Evolutionary conservation across 1,140 invertebrate genomes (phyloP), one percentile per base, ranked within the genome.

Genomic region (Drosophila ironensis): DNA sequence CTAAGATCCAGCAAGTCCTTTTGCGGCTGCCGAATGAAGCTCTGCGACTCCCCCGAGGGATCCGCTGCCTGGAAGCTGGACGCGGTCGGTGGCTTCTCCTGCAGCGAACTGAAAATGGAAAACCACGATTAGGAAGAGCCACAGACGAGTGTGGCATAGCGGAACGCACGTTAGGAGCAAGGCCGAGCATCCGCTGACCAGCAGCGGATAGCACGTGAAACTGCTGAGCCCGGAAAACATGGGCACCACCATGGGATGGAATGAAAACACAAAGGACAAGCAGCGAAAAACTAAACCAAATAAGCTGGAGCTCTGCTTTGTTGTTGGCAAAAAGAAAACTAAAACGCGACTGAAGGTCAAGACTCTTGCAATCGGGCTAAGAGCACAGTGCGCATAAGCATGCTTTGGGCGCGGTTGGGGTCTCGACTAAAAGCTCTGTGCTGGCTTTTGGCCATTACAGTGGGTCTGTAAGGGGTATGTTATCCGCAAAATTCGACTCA

Each of bases 191-290:
- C 87, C 87, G 53, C 87, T 89, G 66, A 89, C 81, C 73, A 89
- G 72, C 87, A 89, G 64, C 14, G 87, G 87, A 45, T 87, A 89
- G 72, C 87, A 89, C 61, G 87, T 89, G 44, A 88, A 89, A 52
- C 87, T 81, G 75, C 87, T 87, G 37, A 89, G 69, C 51, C 87
- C 67, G 56, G 87, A 89, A 53, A 80, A 87, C 87, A 89, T 89
- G 16, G 77, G 61, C 12, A 87, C 53, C 41, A 87, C 81, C 72
- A 87, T 87, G 50, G 60, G 30, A n/a, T n/a, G n/a, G n/a, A n/a
- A n/a, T n/a, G 24, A 46, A 37, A 50, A 56, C 22, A 5, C 59
- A 77, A 80, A 87, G 72, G 14, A 56, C 48, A 80, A 80, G 73
- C 41, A 33, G 14, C 4, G 4, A 33, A 33, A 68, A 72, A 42